Base-by-base conservation (phyloP, 2,113 vertebrate species). In the Gulo gulo region DNA sequence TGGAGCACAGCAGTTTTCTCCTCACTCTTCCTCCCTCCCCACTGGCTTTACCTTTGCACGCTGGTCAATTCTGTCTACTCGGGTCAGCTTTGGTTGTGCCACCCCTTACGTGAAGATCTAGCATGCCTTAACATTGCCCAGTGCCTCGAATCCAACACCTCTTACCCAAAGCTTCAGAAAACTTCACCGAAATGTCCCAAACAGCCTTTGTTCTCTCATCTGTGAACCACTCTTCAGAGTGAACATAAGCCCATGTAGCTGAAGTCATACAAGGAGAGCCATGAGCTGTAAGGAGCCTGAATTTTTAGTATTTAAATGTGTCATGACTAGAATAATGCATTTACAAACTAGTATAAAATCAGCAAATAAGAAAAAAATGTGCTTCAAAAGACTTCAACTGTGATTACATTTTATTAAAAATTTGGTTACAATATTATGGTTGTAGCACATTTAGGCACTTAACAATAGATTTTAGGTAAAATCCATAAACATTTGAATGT, bases 331-430 rank as follows among this genome's bases (percentile, higher is more conserved):
- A 2, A 42, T 71, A 50, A 91, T 63, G 13, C 63, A 65, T 69
- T 94, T 94, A 92, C 7, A 80, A 47, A 16, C 82, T 95, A 95
- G 21, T 71, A 47, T 79, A 81, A 93, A 85, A 84, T 88, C 50
- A 94, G 14, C 67, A 92, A 94, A 81, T 61, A 82, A 69, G 65
- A 52, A 91, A 91, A 91, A 96, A 55, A 2, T 71, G 2, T 84
- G 39, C 61, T 84, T 86, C 42, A 45, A 80, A 89, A 91, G 55
- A 65, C 6, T 84, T 79, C 45, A 55, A 29, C 73, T 88, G 4
- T 82, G 24, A 20, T 50, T 73, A 16, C 36, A n/a, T 69, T 80
- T 87, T 96, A 71, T 82, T 85, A 76, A 94, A 93, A 91, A 84
- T 67, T n/a, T 84, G n/a, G 31, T 45, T 55, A 61, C n/a, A 78